Conservation (phyloP, 1,140 invertebrate species). For the Heliothis subflexa region DNA sequence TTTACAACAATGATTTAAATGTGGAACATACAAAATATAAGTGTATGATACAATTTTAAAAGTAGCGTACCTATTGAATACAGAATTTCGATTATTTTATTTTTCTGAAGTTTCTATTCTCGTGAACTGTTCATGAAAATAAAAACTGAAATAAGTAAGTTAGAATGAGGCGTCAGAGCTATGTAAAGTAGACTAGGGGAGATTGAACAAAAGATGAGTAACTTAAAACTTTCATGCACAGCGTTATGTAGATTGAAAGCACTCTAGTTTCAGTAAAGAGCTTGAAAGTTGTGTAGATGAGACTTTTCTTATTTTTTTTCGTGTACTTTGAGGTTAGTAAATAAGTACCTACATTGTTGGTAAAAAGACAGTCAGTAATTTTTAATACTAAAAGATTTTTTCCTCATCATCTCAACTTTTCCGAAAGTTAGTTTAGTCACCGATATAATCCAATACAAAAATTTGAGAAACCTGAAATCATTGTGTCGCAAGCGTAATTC, state of each 20-base stretch:
- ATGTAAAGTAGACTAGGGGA: slow-evolving; percentile 41
- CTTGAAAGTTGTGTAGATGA: slow-evolving; percentile 11
- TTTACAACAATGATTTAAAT: slow-evolving; percentile 38
- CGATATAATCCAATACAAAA: background rate
- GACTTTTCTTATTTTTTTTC: slow-evolving; percentile 2
- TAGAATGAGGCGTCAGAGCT: slow-evolving; percentile 10
- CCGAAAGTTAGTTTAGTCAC: too few relatives aligned
- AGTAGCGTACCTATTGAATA: too few relatives aligned
- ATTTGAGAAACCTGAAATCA: background rate
- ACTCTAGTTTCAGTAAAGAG: slow-evolving; percentile 19
- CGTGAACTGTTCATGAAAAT: background rate
- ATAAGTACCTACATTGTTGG: background rate
- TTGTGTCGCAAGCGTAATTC: background rate
- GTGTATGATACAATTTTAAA: background rate
- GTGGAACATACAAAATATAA: background rate
- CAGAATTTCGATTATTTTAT: too few relatives aligned
- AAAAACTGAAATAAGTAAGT: slow-evolving; percentile 1
- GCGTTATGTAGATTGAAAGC: slow-evolving; percentile 39
- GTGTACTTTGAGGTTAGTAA: background rate
- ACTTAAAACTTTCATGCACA: slow-evolving; percentile 43
- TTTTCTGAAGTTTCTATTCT: background rate
- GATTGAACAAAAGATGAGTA: slow-evolving; percentile 43
- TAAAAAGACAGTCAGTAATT: too few relatives aligned
- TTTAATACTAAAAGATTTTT: too few relatives aligned
- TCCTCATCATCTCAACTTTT: too few relatives aligned